phyloP scores from a whole-genome alignment of 2,888 invertebrate species.

The Autographa gamma region DNA sequence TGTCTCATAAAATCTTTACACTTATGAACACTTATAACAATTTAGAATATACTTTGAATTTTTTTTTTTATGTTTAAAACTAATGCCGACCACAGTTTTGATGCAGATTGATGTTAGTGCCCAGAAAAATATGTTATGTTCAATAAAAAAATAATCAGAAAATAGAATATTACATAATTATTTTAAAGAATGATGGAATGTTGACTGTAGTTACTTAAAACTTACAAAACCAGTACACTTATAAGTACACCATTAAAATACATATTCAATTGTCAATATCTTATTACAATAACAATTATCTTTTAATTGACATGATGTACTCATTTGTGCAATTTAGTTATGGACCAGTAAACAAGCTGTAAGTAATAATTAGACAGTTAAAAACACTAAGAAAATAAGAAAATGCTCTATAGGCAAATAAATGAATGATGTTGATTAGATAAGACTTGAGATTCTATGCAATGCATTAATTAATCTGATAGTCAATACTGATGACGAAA shows the following conservation, averaged over 20 bases:
- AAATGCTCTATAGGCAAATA: conserved; percentile 24
- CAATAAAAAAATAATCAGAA: conserved; percentile 42
- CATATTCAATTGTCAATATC: conserved; percentile 27
- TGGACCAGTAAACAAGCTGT: conserved; percentile 12
- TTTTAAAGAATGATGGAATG: conserved; percentile 55
- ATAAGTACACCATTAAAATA: conserved; percentile 44
- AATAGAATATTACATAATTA: conserved; percentile 52
- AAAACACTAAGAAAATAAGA: conserved; percentile 19
- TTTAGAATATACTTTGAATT: conserved; percentile 84
- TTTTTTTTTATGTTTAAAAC: conserved; percentile 55
- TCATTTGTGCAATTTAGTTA: conserved; percentile 44
- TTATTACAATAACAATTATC: conserved; percentile 35
- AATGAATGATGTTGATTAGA: conserved; percentile 10
- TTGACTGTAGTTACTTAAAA: conserved; percentile 44
- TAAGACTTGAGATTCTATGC: conserved; percentile 49
- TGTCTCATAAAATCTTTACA: conserved; percentile 82
- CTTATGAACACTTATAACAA: conserved; percentile 86
- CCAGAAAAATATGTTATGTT: conserved; percentile 34
- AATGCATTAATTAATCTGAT: conserved; percentile 22
- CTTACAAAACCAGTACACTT: conserved; percentile 40
- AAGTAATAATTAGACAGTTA: conserved; percentile 6
- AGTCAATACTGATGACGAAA: conserved; percentile 7
- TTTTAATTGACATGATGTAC: conserved; percentile 44
- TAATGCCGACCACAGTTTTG: conserved; percentile 71
- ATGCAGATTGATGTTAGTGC: conserved; percentile 36